Evolutionary conservation across 2,888 invertebrate genomes (phyloP), one percentile per base, ranked within the genome.

Genomic region (Noctua pronuba): DNA sequence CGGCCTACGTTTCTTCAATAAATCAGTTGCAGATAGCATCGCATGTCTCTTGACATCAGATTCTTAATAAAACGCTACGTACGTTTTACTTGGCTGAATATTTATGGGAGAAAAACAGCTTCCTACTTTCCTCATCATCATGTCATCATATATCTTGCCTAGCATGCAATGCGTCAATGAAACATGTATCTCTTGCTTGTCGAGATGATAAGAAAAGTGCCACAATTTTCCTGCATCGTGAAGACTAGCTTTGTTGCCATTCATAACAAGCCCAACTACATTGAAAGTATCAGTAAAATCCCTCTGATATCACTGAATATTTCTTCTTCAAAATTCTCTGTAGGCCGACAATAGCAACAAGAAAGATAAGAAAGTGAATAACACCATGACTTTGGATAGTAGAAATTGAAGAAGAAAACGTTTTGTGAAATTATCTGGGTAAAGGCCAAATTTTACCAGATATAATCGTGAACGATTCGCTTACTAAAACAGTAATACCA

Each of bases 21-120:
- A 78, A 78, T 82, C 65, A 70, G 2, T 24, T 46, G 31, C 11
- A 41, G 44, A 73, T 58, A 69, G 7, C 35, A n/a, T 77, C 16
- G 72, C 69, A 60, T 73, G 65, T 70, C 44, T 64, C 38, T 58
- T 52, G 35, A 11, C 65, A 35, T 41, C 28, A 67, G 41, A 78
- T 73, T 66, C 21, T 52, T 52, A 67, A 73, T 58, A 60, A 44
- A 74, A 66, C 28, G n/a, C 5, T 28, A 7, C 28, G 31, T 62
- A 6, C n/a, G 24, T 67, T 44, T 60, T 73, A 18, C 18, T 52
- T 31, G 35, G 62, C 5, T 49, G n/a, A 21, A 65, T 65, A 79
- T 58, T 55, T 35, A 65, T 21, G 6, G 6, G 0, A 18, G 1
- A 28, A 41, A 79, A 66, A 66, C 58, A 49, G 35, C 10, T 49